Conservation (phyloP, 1,140 invertebrate species). For the Drosophila pseudoobscura region DNA sequence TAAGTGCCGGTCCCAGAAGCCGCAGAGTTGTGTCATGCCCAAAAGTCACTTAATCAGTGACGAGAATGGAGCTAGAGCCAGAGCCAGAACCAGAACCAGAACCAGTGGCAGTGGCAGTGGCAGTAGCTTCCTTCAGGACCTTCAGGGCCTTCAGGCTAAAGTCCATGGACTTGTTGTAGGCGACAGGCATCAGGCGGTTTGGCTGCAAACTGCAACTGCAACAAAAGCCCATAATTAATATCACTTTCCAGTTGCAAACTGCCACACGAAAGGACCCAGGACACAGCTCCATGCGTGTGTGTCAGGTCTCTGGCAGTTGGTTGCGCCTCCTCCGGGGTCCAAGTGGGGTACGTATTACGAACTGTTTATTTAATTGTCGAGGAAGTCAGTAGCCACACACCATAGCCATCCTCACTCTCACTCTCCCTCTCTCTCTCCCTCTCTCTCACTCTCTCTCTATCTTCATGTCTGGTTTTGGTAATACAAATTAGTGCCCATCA, state of each 20-base stretch:
- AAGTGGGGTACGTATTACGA: slow-evolving; percentile 23
- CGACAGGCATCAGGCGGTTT: slow-evolving; percentile 12
- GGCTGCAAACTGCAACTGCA: slow-evolving; percentile 26
- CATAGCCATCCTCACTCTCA: background rate
- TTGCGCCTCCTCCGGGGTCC: no score
- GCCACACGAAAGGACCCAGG: slow-evolving; percentile 13
- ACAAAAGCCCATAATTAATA: slow-evolving; percentile 70
- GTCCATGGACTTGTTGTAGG: background rate
- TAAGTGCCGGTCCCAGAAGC: slow-evolving; percentile 13
- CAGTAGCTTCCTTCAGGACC: no score
- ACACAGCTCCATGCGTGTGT: background rate
- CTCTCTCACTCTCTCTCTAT: background rate
- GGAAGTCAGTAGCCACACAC: slow-evolving; percentile 7
- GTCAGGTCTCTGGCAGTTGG: background rate
- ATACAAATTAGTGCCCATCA: slow-evolving; percentile 32
- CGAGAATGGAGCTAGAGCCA: slow-evolving; percentile 5
- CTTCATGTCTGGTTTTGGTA: background rate
- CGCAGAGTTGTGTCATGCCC: slow-evolving; percentile 45
- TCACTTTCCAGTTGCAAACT: slow-evolving; percentile 61
- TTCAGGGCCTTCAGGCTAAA: background rate
- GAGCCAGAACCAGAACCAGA: background rate
- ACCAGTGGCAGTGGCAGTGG: no score
- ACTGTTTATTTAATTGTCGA: slow-evolving; percentile 46
- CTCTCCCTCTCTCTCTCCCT: background rate
- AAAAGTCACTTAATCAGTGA: slow-evolving; percentile 59